Percentiles rank a stretch among this genome's conserved stretches.
Conservation (phyloP, 2,888 invertebrate species). For the Pterostichus niger region DNA sequence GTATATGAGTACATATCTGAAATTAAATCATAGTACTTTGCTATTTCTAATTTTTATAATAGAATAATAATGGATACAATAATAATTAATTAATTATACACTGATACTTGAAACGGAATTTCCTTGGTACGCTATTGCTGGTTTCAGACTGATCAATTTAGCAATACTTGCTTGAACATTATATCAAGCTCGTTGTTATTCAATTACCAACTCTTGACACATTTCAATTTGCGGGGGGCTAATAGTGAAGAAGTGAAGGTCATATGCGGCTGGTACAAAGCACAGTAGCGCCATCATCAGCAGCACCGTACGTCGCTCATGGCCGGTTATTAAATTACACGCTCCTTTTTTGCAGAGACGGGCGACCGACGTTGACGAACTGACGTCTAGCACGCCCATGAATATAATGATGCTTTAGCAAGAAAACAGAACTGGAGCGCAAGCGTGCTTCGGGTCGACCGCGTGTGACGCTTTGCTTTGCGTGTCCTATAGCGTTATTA, state of each 20-base stretch:
- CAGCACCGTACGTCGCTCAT: constrained; percentile 20
- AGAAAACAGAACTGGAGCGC: constrained; percentile 5
- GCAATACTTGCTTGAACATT: too few species aligned
- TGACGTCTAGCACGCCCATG: constrained; percentile 53
- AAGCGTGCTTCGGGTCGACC: background rate
- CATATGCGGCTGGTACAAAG: background rate
- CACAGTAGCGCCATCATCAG: constrained; percentile 29
- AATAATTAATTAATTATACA: too few species aligned
- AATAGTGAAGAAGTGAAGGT: constrained; percentile 54
- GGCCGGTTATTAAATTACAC: constrained; percentile 61
- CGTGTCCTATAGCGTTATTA: background rate
- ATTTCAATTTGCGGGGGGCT: constrained; percentile 44
- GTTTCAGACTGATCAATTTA: too few species aligned
- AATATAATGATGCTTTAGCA: constrained; percentile 57
- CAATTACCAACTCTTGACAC: constrained; percentile 27
- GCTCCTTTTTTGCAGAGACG: constrained; percentile 48
- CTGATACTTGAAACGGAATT: too few species aligned
- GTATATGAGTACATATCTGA: too few species aligned
- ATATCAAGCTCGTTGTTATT: too few species aligned
- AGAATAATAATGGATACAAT: too few species aligned
- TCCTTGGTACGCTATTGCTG: too few species aligned
- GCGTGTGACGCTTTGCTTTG: too few species aligned
- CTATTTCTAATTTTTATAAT: too few species aligned
- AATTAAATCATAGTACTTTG: too few species aligned
- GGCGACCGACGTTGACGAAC: constrained; percentile 51